Evolutionary conservation across 1,140 invertebrate species (phyloP), one percentile per base, ranked within the genome.

Genomic region (Leptinotarsa lineolata): DNA sequence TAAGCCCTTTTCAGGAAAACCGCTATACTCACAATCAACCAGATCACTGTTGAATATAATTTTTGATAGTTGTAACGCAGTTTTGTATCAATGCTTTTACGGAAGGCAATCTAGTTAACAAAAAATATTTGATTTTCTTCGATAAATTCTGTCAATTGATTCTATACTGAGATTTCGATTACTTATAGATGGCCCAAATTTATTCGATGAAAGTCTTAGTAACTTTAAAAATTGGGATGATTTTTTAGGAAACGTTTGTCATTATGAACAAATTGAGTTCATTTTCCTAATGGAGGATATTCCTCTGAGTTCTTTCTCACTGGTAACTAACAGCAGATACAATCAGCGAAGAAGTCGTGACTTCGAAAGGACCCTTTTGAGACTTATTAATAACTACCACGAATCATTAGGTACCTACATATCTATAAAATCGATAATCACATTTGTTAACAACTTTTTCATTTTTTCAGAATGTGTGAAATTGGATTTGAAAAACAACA

Each of bases 251-350:
- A 63, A 71, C 15, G 30, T 71, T 20, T 71, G 69, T 20, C 69
- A 71, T 46, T 71, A 71, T 20, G 69, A 71, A 22, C 69, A 71
- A 71, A 61, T 71, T 8, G 24, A 71, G 16, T 71, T 71, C 60
- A 71, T 71, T 16, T 71, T 71, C 45, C 30, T 71, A 3, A 71
- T 71, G 69, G 44, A 71, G 18, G 39, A 58, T 18, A 71, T 71
- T 18, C 69, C 69, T 2, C 59, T 71, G 16, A 71, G 44, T 63
- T 71, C 58, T 13, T 71, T 71, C 39, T 59, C 69, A 11, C 15
- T 71, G 59, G 18, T 63, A 21, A 71, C 58, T 15, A 63, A 30
- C 2, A 44, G 18, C 45, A 61, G 21, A 15, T 71, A 59, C 15
- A 63, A 71, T 18, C 69, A 71, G 18, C 63, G 44, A 44, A 30